phyloP scores from a whole-genome alignment of 2,888 invertebrate genomes.

The Lycaena phlaeas region DNA sequence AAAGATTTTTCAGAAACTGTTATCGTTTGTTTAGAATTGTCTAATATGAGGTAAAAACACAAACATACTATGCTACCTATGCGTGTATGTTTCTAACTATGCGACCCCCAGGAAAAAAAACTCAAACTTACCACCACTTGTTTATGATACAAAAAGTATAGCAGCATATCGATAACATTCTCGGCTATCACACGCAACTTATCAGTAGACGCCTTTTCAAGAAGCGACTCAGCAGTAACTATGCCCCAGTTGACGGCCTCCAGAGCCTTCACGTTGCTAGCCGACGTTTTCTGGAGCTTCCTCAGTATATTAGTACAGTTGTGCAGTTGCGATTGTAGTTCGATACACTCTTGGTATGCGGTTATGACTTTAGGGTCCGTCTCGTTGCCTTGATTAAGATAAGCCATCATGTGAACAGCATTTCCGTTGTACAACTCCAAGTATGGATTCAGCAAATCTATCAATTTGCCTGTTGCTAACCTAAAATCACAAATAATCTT shows the following conservation, averaged over 20 bases:
- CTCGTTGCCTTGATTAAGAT: slow-evolving; percentile 78
- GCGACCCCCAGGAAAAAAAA: too few species aligned
- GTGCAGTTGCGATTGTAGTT: slow-evolving; percentile 91
- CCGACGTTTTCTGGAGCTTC: slow-evolving; percentile 77
- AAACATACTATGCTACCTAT: too few species aligned
- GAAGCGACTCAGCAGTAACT: slow-evolving; percentile 48
- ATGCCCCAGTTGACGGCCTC: slow-evolving; percentile 41
- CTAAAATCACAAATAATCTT: slow-evolving; percentile 72
- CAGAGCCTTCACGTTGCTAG: slow-evolving; percentile 40
- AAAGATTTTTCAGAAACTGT: too few species aligned
- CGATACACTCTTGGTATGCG: slow-evolving; percentile 83
- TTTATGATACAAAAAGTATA: slow-evolving; percentile 77
- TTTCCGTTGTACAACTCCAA: slow-evolving; percentile 86
- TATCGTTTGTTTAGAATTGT: too few species aligned
- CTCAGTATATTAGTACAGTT: slow-evolving; percentile 83
- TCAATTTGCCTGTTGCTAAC: slow-evolving; percentile 87
- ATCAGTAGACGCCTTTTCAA: slow-evolving; percentile 82
- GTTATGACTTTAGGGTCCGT: slow-evolving; percentile 67
- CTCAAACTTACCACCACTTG: slow-evolving; percentile 52
- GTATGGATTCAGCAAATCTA: slow-evolving; percentile 83
- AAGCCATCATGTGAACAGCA: slow-evolving; percentile 87
- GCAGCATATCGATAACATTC: slow-evolving; percentile 84
- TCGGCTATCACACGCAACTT: slow-evolving; percentile 88
- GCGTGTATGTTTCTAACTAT: too few species aligned
- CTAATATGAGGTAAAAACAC: too few species aligned